Percentiles rank a stretch among this genome's conserved stretches.
phyloP scores from a whole-genome alignment of 2,888 invertebrate species.

The Luperina testacea region DNA sequence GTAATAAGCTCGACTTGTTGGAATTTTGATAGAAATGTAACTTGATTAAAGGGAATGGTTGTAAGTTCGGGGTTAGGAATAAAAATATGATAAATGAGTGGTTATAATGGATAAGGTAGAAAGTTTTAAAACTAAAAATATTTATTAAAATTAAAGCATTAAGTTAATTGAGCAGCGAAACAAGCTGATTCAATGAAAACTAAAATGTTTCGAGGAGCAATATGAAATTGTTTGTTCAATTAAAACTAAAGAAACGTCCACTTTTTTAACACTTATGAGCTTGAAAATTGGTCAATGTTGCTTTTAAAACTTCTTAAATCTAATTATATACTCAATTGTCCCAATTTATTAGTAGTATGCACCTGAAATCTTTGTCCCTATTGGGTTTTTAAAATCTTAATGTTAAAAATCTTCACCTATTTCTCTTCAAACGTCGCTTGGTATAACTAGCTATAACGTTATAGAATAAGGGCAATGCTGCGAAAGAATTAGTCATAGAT shows the following conservation, averaged over 20 bases:
- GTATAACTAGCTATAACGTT: conserved; percentile 9
- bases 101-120: background rate
- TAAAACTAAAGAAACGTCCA: conserved; percentile 50
- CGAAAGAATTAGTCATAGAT: conserved; percentile 58
- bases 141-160: background rate
- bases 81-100: conserved; percentile 3
- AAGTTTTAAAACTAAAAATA: background rate
- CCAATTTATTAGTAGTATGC: conserved; percentile 20
- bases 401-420: conserved; percentile 19
- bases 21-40: conserved; percentile 16
- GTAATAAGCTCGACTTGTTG: conserved; percentile 9
- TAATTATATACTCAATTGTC: conserved; percentile 25
- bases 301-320: conserved; percentile 32
- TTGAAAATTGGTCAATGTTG: conserved; percentile 53
- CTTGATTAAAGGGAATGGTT: background rate
- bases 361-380: conserved; percentile 24
- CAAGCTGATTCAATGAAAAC: background rate
- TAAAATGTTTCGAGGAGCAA: background rate
- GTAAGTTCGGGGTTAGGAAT: background rate
- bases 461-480: conserved; percentile 47
- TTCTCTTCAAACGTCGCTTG: conserved; percentile 45
- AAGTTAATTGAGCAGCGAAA: background rate
- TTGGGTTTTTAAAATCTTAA: conserved; percentile 32
- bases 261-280: conserved; percentile 49
- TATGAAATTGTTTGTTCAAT: background rate